Evolutionary conservation across 1,140 invertebrate genomes (phyloP).

Genomic region (Dryas iulia): DNA sequence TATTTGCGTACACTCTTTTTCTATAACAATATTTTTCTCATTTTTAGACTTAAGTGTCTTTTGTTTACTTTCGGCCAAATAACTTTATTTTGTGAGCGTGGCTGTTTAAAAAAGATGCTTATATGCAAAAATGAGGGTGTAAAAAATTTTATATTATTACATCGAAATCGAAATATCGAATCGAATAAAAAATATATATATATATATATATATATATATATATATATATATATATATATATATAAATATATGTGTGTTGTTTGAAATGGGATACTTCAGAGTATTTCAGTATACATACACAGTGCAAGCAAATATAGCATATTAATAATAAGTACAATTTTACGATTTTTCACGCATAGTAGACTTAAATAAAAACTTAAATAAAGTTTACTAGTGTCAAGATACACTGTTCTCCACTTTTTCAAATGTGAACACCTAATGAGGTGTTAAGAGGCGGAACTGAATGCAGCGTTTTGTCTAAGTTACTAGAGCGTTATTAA

Average conservation of each 20-base stretch:
- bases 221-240: background rate
- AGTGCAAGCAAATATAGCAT: background rate
- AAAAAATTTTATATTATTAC: background rate
- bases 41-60: background rate
- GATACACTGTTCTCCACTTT: no score
- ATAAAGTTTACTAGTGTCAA: no score
- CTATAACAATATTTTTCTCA: conserved; percentile 1
- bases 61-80: background rate
- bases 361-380: no score
- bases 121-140: background rate
- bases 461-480: no score
- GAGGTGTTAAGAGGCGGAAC: no score
- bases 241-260: background rate
- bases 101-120: background rate
- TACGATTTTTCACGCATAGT: no score
- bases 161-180: no score
- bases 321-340: background rate
- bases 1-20: conserved; percentile 16
- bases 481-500: no score
- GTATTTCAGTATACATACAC: background rate
- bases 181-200: no score
- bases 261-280: background rate
- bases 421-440: no score
- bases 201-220: no score
- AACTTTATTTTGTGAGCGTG: background rate